These are phyloP conservation scores for Andrena trimmerana DNA, from an alignment of 2,888 invertebrate species.

Conservation along the genomic window DNA sequence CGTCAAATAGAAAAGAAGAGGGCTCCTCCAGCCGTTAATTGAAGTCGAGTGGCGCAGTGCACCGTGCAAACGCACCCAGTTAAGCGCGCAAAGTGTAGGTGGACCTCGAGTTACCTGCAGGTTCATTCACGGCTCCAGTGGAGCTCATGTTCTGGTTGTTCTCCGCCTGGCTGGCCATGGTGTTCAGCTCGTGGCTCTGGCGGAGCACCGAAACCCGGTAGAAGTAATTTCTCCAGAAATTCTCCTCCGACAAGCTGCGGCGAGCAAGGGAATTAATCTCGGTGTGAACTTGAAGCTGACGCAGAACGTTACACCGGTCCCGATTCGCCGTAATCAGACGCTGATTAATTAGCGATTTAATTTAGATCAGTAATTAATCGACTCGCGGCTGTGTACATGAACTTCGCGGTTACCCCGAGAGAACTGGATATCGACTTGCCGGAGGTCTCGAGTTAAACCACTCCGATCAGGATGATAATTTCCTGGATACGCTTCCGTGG, in stretches of 20 bases:
- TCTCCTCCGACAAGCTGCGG: conserved; percentile 97
- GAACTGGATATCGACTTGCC: background rate
- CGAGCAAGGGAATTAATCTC: conserved; percentile 46
- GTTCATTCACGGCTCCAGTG: conserved; percentile 86
- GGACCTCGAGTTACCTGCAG: conserved; percentile 86
- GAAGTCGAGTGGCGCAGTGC: conserved; percentile 15
- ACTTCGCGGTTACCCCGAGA: conserved; percentile 1
- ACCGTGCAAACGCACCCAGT: conserved; percentile 17
- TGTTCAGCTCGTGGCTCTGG: conserved; percentile 96
- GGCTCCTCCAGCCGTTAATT: background rate
- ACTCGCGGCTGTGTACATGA: background rate
- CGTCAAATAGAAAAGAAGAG: conserved; percentile 9
- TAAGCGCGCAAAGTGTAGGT: conserved; percentile 26
- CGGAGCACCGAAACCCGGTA: conserved; percentile 99
- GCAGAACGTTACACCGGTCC: background rate
- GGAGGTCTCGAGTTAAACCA: no score
- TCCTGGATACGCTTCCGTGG: no score
- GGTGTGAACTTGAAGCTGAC: conserved; percentile 9
- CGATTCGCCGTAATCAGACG: conserved; percentile 25
- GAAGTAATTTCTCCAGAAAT: conserved; percentile 99
- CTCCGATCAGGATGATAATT: no score
- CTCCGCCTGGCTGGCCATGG: conserved; percentile 86
- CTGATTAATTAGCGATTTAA: conserved; percentile 37
- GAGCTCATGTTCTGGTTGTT: conserved; percentile 81
- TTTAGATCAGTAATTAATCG: conserved; percentile 43